Evolutionary conservation across 2,888 invertebrate genomes (phyloP).

Genomic region (Dascillus cervinus): DNA sequence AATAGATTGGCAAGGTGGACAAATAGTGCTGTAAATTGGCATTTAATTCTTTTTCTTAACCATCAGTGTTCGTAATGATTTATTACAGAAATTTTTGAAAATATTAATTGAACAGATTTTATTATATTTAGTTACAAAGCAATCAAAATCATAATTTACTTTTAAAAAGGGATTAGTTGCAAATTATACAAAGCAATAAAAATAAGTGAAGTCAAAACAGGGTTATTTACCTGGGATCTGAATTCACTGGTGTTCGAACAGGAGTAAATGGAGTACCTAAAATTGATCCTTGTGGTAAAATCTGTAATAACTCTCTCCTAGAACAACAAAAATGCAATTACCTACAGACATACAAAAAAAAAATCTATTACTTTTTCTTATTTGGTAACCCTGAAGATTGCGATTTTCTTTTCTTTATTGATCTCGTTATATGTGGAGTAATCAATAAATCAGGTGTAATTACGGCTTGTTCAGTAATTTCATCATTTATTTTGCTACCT

Average conservation of each 20-base stretch:
- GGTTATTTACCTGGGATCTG: constrained; percentile 51
- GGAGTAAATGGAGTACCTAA: constrained; percentile 50
- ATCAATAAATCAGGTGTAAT: constrained; percentile 35
- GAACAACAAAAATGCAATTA: constrained; percentile 25
- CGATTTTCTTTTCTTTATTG: constrained; percentile 58
- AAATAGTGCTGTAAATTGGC: too few relatives aligned
- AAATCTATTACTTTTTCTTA: constrained; percentile 58
- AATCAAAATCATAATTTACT: too few relatives aligned
- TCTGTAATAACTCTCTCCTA: constrained; percentile 57
- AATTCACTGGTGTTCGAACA: constrained; percentile 39
- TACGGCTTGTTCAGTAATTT: constrained; percentile 42
- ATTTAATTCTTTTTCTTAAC: too few relatives aligned
- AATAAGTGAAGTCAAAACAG: too few relatives aligned
- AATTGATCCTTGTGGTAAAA: constrained; percentile 51
- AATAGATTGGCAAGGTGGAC: too few relatives aligned
- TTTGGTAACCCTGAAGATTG: constrained; percentile 54
- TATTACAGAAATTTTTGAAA: too few relatives aligned
- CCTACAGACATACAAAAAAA: constrained; percentile 1
- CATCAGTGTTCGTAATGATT: too few relatives aligned
- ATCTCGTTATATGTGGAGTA: constrained; percentile 55
- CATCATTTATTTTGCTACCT: constrained; percentile 47
- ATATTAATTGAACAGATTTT: too few relatives aligned
- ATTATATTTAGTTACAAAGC: too few relatives aligned
- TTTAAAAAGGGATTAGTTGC: too few relatives aligned
- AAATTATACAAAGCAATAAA: too few relatives aligned